These are phyloP conservation scores for Spilogale gracilis DNA, from an alignment of 2,113 vertebrate species.

Conservation along the genomic window DNA sequence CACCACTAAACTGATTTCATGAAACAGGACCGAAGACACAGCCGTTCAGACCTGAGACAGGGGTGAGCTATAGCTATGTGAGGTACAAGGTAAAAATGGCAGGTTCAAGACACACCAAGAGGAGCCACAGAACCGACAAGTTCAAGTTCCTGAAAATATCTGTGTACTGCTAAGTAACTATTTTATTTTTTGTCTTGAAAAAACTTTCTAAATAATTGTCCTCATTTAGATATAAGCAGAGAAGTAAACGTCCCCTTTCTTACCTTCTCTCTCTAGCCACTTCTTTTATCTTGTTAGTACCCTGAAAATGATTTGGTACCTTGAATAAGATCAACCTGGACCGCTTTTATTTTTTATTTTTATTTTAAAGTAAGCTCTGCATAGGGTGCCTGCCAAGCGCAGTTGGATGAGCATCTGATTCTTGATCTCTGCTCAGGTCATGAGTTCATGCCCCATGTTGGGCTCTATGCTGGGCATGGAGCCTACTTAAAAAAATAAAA, in stretches of 20 bases:
- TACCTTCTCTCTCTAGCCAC: not conserved
- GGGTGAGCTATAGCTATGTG: not conserved
- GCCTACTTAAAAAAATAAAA: not conserved
- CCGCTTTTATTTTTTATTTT: not conserved
- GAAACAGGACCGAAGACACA: not conserved
- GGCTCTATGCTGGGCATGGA: not conserved
- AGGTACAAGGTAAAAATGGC: not conserved
- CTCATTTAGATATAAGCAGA: not conserved
- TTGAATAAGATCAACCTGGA: not conserved
- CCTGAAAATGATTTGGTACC: not conserved
- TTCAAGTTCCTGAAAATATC: not conserved
- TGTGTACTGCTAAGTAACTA: not conserved
- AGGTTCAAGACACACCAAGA: not conserved
- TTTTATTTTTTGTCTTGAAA: not conserved
- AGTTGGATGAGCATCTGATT: not conserved
- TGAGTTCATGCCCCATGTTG: not conserved
- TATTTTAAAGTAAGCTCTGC: not conserved
- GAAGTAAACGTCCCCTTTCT: not conserved
- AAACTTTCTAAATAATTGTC: not conserved
- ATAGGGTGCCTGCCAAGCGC: not conserved
- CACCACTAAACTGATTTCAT: not conserved
- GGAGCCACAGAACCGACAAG: not conserved
- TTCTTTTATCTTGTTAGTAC: not conserved
- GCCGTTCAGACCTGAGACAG: not conserved
- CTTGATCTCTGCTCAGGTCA: not conserved